Evolutionary conservation across 2,113 vertebrate species (phyloP), one percentile per base, ranked within the genome.

Genomic region (Eleginops maclovinus): DNA sequence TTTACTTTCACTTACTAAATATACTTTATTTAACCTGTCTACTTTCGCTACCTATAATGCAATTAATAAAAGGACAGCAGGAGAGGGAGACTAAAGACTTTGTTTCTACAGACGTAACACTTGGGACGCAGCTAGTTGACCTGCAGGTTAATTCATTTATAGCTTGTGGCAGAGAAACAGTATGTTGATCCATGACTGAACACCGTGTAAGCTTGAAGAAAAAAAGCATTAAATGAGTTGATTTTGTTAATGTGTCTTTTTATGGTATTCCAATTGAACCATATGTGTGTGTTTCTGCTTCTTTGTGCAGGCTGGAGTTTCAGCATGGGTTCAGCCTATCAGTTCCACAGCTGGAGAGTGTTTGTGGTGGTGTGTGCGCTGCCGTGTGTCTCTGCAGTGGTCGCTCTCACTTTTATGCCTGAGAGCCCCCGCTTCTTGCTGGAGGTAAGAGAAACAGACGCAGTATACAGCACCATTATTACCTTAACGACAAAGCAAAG

Each of bases 291-390:
- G 36, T 21, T 26, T 4, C 6, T 71, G 31, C 8, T 13, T 58
- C 62, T 68, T 16, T 75, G 31, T 65, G 47, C 86, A 99, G 98
- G 98, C 41, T 99, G 98, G 98, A 99, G 98, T 88, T 99, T 99
- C 94, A 99, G 97, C 94, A 99, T 99, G 98, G 98, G 98, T 0
- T 99, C 98, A 1, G 97, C 98, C 67, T 99, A 99, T 93, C 97
- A 99, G 93, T 99, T 99, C 90, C 98, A 99, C 94, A 99, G 98
- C 84, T 99, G 98, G 98, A 90, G 98, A 56, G 98, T 99, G 65
- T 99, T 99, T 31, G 98, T 99, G 92, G 95, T 99, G 22, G 97
- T 99, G 84, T 99, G 98, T 0, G 98, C 97, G 0, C 94, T 99
- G 53, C 98, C 98, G 4, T 99, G 98, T 12, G 96, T 98, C 80